phyloP scores from a whole-genome alignment of 2,113 vertebrate species.

The Phalacrocorax carbo region DNA sequence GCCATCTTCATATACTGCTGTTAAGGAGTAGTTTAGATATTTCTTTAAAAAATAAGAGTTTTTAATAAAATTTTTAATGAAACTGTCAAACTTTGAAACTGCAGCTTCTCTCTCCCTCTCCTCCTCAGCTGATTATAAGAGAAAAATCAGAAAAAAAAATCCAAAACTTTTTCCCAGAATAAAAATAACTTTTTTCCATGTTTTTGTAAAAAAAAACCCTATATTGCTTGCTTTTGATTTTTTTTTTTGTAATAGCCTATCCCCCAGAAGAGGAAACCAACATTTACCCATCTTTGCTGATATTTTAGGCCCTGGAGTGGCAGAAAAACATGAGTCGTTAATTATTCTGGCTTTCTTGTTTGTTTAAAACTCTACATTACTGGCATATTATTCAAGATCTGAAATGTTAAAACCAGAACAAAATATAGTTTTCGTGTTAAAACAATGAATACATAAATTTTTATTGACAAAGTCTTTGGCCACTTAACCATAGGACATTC shows the following conservation, averaged over 20 bases:
- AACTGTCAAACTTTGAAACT: not conserved
- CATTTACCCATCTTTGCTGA: not conserved
- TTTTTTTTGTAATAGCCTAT: not conserved
- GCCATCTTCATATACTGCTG: not conserved
- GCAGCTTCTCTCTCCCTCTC: not conserved
- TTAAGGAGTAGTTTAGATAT: not conserved
- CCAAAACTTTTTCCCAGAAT: not conserved
- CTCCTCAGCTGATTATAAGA: not conserved
- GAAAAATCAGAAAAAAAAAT: not conserved
- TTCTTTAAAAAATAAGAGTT: not conserved
- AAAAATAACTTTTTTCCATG: not conserved
- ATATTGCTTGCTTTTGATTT: not conserved
- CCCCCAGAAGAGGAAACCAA: not conserved
- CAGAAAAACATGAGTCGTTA: not conserved
- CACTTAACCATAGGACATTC: not conserved
- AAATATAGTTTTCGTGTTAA: not conserved
- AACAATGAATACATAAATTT: not conserved
- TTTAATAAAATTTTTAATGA: not conserved
- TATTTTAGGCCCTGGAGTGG: not conserved
- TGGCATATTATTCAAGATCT: not conserved
- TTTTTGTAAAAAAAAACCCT: not conserved
- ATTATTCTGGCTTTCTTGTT: not conserved
- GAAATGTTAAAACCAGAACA: not conserved
- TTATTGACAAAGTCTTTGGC: not conserved
- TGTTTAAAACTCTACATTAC: not conserved